phyloP scores from a whole-genome alignment of 2,888 invertebrate species.

The Linnaemya tessellans region DNA sequence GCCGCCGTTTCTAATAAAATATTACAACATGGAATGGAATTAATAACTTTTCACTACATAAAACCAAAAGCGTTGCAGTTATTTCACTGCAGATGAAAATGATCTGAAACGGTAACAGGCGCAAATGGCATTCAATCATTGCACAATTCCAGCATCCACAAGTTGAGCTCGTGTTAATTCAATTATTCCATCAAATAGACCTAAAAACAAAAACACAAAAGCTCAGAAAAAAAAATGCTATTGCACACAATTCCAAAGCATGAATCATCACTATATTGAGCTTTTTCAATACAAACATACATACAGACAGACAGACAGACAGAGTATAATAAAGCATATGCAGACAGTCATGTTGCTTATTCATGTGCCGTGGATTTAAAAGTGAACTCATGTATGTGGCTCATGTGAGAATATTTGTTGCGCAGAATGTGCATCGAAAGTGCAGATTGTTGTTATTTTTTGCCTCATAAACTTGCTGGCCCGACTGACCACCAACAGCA shows the following conservation, averaged over 20 bases:
- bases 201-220: slow-evolving; percentile 7
- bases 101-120: background rate
- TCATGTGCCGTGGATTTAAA: too few relatives aligned
- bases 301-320: background rate
- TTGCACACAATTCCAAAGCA: background rate
- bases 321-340: background rate
- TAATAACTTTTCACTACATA: background rate
- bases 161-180: slow-evolving; percentile 36
- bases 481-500: slow-evolving; percentile 13
- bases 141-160: slow-evolving; percentile 36
- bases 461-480: background rate
- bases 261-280: background rate
- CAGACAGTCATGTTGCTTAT: too few relatives aligned
- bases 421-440: background rate
- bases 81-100: too few relatives aligned
- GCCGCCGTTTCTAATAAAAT: background rate
- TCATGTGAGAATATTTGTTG: background rate
- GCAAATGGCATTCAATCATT: slow-evolving; percentile 29
- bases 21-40: background rate
- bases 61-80: background rate
- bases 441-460: slow-evolving; percentile 26
- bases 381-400: too few relatives aligned
- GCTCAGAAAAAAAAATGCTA: background rate
- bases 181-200: slow-evolving; percentile 46
- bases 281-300: background rate